phyloP scores from a whole-genome alignment of 53 echinoderm and acorn worm species.

The Echinometra lucunter region DNA sequence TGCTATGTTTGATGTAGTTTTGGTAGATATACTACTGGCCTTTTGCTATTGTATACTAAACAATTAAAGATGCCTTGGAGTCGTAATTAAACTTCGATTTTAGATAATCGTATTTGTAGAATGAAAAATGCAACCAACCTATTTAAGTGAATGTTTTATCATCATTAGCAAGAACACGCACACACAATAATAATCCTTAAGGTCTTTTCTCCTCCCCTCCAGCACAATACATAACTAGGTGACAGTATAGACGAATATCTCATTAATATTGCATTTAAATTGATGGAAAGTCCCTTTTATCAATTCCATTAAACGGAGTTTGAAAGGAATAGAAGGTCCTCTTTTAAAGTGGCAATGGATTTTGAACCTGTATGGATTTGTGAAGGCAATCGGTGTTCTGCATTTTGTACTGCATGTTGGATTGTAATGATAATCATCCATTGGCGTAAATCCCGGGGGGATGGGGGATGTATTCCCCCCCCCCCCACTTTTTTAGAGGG shows the following conservation, averaged over 20 bases:
- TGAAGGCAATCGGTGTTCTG: neutral
- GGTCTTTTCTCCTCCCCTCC: neutral
- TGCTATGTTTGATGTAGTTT: neutral
- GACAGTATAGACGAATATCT: neutral
- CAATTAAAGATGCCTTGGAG: neutral
- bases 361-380: neutral
- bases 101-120: neutral
- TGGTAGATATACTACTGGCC: neutral
- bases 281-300: no score
- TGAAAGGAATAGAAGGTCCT: neutral
- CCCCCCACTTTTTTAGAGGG: no score
- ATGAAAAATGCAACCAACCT: neutral
- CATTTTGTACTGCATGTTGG: neutral
- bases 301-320: no score
- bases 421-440: no score
- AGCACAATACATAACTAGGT: neutral
- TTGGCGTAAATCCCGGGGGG: no score
- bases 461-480: no score
- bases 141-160: neutral
- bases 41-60: neutral
- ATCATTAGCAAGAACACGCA: neutral
- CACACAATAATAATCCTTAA: neutral
- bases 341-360: neutral
- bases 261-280: neutral
- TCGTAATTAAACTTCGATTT: neutral